phyloP scores from a whole-genome alignment of 35 echinoderm and acorn worm genomes.

The Apostichopus japonicus region DNA sequence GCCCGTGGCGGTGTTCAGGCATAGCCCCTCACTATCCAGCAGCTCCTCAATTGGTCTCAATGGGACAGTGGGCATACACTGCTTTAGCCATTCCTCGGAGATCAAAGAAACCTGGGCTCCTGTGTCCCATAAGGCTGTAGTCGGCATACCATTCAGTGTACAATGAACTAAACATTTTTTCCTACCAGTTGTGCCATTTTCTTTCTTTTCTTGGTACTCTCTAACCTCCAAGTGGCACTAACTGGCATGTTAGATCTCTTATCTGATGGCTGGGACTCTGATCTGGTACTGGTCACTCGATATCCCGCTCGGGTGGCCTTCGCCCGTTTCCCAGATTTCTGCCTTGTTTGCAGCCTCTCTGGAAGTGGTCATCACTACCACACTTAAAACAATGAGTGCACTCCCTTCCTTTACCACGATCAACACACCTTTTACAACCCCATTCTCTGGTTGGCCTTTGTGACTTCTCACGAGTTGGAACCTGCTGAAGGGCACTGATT shows the following conservation, averaged over 20 bases:
- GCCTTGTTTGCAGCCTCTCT: constrained; percentile 50
- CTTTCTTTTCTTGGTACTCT: constrained; percentile 19
- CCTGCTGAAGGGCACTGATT: no score
- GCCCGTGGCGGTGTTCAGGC: no score
- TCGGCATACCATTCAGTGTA: constrained; percentile 10
- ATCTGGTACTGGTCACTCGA: constrained; percentile 3
- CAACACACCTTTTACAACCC: no score
- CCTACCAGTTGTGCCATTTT: constrained; percentile 36
- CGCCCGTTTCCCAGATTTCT: constrained; percentile 53
- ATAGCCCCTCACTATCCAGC: not conserved
- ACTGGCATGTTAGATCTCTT: not conserved
- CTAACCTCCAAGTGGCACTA: constrained; percentile 7
- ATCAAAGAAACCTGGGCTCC: constrained; percentile 69
- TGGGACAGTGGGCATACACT: not conserved
- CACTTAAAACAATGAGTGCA: no score
- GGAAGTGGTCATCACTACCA: constrained; percentile 64
- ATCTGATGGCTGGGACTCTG: constrained; percentile 14
- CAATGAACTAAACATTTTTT: constrained; percentile 54
- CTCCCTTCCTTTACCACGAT: no score
- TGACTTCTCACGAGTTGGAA: no score
- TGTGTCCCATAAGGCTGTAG: constrained; percentile 63
- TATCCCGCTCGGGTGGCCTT: constrained; percentile 46
- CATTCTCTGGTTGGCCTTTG: no score
- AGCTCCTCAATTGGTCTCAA: constrained; percentile 1
- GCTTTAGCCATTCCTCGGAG: not conserved